A percentile compares a stretch with the other conserved stretches of the same genome.
phyloP scores from a whole-genome alignment of 2,888 invertebrate genomes.

The Acleris sparsana region DNA sequence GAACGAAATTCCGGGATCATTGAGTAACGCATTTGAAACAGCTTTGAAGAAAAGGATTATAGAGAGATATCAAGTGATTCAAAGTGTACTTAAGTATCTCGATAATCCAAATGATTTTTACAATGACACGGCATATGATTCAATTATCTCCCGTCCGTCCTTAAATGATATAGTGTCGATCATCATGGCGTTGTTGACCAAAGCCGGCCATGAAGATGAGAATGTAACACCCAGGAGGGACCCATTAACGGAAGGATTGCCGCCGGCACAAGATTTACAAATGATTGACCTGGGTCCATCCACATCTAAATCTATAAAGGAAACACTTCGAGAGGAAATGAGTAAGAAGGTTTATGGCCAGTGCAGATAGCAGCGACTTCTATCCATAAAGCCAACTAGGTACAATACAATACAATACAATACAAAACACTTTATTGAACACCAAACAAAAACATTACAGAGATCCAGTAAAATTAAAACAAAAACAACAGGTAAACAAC shows the following conservation, averaged over 20 bases:
- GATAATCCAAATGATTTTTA: background rate
- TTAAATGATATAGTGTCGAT: background rate
- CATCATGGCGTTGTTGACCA: background rate
- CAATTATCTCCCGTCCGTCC: background rate
- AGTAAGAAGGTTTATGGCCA: too few relatives aligned
- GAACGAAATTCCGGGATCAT: background rate
- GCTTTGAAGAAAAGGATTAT: conserved; percentile 1
- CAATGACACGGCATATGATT: background rate
- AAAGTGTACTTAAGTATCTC: background rate
- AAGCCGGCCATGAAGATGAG: background rate
- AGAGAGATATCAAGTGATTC: conserved; percentile 7
- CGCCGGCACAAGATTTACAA: background rate
- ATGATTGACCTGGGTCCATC: too few relatives aligned
- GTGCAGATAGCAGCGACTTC: too few relatives aligned
- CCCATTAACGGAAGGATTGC: background rate
- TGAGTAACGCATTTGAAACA: background rate
- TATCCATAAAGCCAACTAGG: too few relatives aligned
- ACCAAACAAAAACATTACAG: too few relatives aligned
- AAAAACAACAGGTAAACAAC: too few relatives aligned
- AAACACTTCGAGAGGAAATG: too few relatives aligned
- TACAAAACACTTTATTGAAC: too few relatives aligned
- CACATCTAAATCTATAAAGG: too few relatives aligned
- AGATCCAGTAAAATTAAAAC: too few relatives aligned
- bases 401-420: too few relatives aligned
- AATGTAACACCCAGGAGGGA: background rate